Base-by-base conservation (phyloP, 2,888 invertebrate genomes). In the Stramonita haemastoma region DNA sequence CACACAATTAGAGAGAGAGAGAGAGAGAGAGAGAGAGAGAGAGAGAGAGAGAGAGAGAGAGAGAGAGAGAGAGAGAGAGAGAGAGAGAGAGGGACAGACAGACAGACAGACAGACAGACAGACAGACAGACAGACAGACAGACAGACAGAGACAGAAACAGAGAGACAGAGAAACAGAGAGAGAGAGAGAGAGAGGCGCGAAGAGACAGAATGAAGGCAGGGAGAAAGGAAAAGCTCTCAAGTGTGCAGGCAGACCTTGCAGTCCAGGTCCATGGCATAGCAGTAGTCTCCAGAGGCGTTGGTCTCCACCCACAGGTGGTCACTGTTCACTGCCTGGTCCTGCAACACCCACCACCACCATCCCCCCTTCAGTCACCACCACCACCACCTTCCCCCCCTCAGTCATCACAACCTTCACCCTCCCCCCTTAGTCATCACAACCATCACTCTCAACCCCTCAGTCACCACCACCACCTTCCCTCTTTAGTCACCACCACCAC, bases 251-350 rank as follows among this genome's bases (percentile, higher is more conserved):
- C 95, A 92, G 91, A 95, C 95, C 90, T 97, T 97, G 96, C 99
- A 99, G 95, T 98, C 98, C 84, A 97, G 96, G 95, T 98, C 98
- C 93, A 98, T 98, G 89, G 98, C 97, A 96, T 98, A 98, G 96
- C 99, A 99, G 96, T 98, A 98, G 96, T 99, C 99, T 36, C 98
- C 98, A 87, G 98, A 98, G 90, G 98, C 98, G 90, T 98, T 98
- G 89, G 98, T 98, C 91, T 98, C 98, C 92, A 98, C 97, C 99
- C 99, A 99, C 93, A 98, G 97, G 96, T 99, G 99, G 95, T 98
- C 98, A 77, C 98, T 98, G 96, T 98, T 98, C 94, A 98, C 96
- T n/a, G 98, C 98, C 70, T 92, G 93, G 32, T 94, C 94, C 94
- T 94, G 91, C 17, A 91, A 91, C 17, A 34, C 46, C 46, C 2